Base-by-base conservation (phyloP, 30 jellyfish, hydroid and myxozoan genomes). In the Aurelia aurita region DNA sequence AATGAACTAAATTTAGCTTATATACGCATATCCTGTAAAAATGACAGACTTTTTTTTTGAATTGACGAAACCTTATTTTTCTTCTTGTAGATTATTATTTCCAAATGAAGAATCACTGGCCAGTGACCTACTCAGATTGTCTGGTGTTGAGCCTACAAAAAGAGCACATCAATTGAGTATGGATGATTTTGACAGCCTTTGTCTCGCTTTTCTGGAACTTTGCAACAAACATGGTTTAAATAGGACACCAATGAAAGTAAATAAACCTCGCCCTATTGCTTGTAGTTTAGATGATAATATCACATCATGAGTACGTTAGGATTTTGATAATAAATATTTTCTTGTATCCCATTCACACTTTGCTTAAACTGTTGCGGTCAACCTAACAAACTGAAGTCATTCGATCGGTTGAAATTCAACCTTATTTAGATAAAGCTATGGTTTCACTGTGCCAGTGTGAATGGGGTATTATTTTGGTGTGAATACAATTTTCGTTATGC, bases 121-220 rank as follows among this genome's bases (percentile, higher is more conserved):
- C 2, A 90, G 70, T n/a, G 97, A 87, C 53, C 72, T 93, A 7
- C 83, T 87, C 1, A 45, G 79, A 35, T 79, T 89, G 14, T 87
- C 95, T 3, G 79, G 86, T 43, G 92, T 95, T 14, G 87, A 85
- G 11, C 89, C 91, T 26, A 72, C 69, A 27, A 57, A 91, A 14
- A 64, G 97, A 74, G 94, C 99, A 21, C 97, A 89, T 58, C 95
- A 89, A 55, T 89, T 95, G 53, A 32, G 76, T 26, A 69, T 95
- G 75, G 84, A 74, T 18, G 96, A 95, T 8, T 89, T 54, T 62
- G 90, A 95, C 63, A 47, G 75, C 3, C 82, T 95, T 5, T 85
- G 98, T 53, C 80, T 58, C 11, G 43, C 88, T 3, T 95, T 89
- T 63, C 25, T 85, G 29, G 84, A 58, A 58, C 69, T 95, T 20